A percentile compares a stretch with the other conserved stretches of the same genome.
phyloP scores from a whole-genome alignment of 2,113 vertebrate genomes.

The Salvelinus fontinalis region DNA sequence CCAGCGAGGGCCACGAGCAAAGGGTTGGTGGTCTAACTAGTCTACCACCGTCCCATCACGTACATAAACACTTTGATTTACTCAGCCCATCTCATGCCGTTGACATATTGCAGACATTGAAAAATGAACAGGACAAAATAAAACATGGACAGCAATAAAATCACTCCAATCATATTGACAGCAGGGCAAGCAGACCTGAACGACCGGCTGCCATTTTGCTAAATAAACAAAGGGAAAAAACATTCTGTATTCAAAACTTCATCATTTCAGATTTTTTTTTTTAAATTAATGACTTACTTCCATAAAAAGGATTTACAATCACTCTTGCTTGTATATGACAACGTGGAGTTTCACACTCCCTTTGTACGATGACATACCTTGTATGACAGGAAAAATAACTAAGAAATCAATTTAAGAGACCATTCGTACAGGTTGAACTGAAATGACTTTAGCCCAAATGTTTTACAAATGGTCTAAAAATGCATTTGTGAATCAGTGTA shows the following conservation, averaged over 20 bases:
- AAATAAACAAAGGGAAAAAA: constrained; percentile 34
- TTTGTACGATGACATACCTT: not conserved
- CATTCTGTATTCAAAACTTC: constrained; percentile 38
- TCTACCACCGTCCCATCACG: constrained; percentile 14
- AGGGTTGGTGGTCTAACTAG: constrained; percentile 8
- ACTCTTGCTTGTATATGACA: constrained; percentile 44
- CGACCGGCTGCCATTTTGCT: constrained; percentile 22
- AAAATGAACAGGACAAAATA: constrained; percentile 28
- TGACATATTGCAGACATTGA: constrained; percentile 18
- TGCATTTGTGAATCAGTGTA: constrained; percentile 3
- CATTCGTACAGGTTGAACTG: not conserved
- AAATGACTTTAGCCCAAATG: not conserved
- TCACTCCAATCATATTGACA: constrained; percentile 22
- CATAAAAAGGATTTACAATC: constrained; percentile 59
- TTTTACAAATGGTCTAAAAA: not conserved
- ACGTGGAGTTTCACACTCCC: constrained; percentile 11
- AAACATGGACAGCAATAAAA: constrained; percentile 1
- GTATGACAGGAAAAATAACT: not conserved
- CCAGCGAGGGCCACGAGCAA: constrained; percentile 35
- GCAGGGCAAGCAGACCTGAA: constrained; percentile 19
- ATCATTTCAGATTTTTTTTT: not conserved
- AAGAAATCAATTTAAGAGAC: not conserved
- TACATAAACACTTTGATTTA: not conserved
- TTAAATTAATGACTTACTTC: constrained; percentile 15
- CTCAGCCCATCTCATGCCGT: not conserved